A percentile compares a stretch with the other conserved stretches of the same genome.
Conservation (phyloP, 2,113 vertebrate species). For the Peromyscus maniculatus region DNA sequence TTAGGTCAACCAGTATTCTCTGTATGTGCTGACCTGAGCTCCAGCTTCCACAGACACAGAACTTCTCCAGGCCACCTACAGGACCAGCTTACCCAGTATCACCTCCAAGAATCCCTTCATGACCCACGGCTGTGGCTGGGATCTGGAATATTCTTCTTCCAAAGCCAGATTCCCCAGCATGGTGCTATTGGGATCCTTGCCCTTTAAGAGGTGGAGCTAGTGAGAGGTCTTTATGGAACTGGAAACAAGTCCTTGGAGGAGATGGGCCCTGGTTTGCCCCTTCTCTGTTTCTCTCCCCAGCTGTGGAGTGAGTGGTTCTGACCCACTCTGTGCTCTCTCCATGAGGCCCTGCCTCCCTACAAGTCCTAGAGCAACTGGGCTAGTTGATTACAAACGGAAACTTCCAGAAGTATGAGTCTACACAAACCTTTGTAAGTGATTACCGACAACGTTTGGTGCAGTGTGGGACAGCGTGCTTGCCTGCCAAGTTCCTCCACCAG, state of each 20-base stretch:
- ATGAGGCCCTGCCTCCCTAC: background rate
- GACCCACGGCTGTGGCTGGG: too few relatives aligned
- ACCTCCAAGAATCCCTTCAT: background rate
- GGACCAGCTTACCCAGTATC: background rate
- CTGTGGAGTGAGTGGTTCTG: background rate
- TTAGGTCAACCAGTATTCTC: background rate
- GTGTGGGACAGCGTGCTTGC: background rate
- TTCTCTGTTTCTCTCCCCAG: background rate
- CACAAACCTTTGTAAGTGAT: background rate
- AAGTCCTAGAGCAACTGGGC: background rate
- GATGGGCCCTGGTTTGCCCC: background rate
- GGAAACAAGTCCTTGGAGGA: too few relatives aligned
- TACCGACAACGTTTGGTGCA: background rate
- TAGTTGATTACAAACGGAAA: background rate
- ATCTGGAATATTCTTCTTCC: background rate
- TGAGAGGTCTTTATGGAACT: background rate
- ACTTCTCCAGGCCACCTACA: background rate
- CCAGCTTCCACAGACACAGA: too few relatives aligned
- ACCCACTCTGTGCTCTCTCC: background rate
- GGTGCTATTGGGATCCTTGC: background rate
- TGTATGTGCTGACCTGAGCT: background rate
- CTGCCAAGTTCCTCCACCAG: background rate
- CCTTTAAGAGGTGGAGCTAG: background rate
- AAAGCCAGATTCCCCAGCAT: background rate
- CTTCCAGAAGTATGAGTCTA: background rate